Evolutionary conservation across 2,797 vertebrate genomes (phyloP).

Genomic region (Cetoscarus ocellatus): DNA sequence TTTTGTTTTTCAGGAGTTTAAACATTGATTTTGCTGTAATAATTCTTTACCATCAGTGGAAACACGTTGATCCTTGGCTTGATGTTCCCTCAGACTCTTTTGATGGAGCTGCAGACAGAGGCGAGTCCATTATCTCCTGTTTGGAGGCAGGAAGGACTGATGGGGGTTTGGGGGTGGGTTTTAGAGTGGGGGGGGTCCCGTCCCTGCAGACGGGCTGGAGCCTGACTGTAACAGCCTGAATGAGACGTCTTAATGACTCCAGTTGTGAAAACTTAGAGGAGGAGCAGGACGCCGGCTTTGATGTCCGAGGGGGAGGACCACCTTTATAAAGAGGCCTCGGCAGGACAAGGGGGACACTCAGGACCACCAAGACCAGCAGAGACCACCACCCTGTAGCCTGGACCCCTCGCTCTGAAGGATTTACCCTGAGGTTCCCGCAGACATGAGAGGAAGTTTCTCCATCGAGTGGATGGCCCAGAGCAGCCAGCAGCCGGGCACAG

Average conservation of each 20-base stretch:
- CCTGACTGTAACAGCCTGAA: constrained; percentile 85
- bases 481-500: constrained; percentile 63
- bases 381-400: not conserved
- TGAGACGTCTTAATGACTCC: constrained; percentile 87
- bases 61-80: too few species aligned
- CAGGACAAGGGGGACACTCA: not conserved
- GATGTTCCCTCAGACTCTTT: too few species aligned
- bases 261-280: constrained; percentile 86
- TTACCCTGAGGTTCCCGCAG: constrained; percentile 5
- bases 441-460: constrained; percentile 83
- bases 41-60: too few species aligned
- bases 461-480: constrained; percentile 88
- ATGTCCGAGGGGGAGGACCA: constrained; percentile 69
- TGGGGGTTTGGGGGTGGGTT: too few species aligned
- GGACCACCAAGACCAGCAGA: not conserved
- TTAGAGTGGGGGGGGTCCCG: constrained; percentile 7
- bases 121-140: constrained; percentile 65
- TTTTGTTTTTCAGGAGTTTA: too few species aligned
- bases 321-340: constrained; percentile 77
- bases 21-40: too few species aligned
- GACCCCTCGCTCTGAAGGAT: not conserved
- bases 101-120: constrained; percentile 57
- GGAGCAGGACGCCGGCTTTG: constrained; percentile 79
- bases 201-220: constrained; percentile 85
- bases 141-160: constrained; percentile 43